Percentiles rank a stretch among this genome's conserved stretches.
phyloP scores from a whole-genome alignment of 2,797 vertebrate genomes.

The Falco biarmicus region DNA sequence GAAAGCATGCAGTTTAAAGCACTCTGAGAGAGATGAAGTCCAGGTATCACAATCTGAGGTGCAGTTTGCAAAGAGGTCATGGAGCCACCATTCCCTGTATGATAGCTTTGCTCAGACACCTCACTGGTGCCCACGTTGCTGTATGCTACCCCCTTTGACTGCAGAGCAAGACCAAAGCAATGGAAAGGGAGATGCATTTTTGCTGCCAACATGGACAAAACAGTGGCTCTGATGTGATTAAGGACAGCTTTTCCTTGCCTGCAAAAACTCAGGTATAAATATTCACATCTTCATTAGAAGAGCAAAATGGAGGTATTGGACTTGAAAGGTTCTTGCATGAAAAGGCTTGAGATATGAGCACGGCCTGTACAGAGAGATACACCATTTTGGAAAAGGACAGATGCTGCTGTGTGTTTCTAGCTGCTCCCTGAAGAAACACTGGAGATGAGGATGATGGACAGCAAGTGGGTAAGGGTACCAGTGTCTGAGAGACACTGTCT shows the following conservation, averaged over 20 bases:
- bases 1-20: neutral
- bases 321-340: neutral
- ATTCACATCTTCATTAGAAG: neutral
- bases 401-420: neutral
- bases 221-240: neutral
- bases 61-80: neutral
- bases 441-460: neutral
- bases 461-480: neutral
- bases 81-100: neutral
- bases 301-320: neutral
- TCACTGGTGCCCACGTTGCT: fast-evolving
- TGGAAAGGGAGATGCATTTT: neutral
- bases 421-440: neutral
- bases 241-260: neutral
- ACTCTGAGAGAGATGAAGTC: neutral
- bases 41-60: neutral
- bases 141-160: neutral
- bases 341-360: neutral
- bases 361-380: fast-evolving
- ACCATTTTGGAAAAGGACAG: neutral
- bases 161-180: neutral
- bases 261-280: neutral
- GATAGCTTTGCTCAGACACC: neutral
- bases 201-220: neutral
- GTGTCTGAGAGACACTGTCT: neutral